Conservation (phyloP, 2,888 invertebrate species). For the Rotaria macrura region DNA sequence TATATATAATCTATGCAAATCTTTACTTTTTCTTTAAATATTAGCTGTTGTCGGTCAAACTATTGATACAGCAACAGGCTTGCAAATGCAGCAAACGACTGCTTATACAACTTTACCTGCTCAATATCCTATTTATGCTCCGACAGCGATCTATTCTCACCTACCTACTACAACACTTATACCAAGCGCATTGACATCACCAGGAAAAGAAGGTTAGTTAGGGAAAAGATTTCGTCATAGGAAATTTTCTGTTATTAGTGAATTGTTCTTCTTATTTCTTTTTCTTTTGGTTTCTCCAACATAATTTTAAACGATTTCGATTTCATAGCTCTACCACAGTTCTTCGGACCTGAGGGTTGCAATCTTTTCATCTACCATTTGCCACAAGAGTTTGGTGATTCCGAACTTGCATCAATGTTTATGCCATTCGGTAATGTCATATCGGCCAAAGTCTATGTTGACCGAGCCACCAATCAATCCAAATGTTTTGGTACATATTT, state of each 20-base stretch:
- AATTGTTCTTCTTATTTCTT: too few species aligned
- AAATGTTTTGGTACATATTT: conserved; percentile 81
- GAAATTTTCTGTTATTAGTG: too few species aligned
- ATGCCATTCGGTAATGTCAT: conserved; percentile 97
- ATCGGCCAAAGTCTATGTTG: conserved; percentile 99
- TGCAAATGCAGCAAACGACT: neutral
- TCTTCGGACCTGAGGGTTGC: conserved; percentile 85
- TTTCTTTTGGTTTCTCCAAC: neutral
- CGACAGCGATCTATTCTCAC: neutral
- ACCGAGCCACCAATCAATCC: conserved; percentile 98
- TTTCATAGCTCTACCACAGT: conserved; percentile 1
- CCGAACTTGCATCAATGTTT: conserved; percentile 99
- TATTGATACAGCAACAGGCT: conserved; percentile 2
- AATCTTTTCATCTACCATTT: conserved; percentile 99
- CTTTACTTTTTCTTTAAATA: neutral
- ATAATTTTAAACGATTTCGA: neutral
- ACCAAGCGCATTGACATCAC: conserved; percentile 7
- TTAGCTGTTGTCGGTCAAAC: neutral
- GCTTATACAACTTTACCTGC: neutral
- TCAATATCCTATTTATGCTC: conserved; percentile 1
- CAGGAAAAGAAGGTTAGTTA: neutral
- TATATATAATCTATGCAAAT: too few species aligned
- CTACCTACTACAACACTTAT: conserved; percentile 4
- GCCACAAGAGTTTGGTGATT: conserved; percentile 98
- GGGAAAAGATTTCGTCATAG: too few species aligned